Evolutionary conservation across 1,140 invertebrate genomes (phyloP).

Genomic region (Meteorus sp.): DNA sequence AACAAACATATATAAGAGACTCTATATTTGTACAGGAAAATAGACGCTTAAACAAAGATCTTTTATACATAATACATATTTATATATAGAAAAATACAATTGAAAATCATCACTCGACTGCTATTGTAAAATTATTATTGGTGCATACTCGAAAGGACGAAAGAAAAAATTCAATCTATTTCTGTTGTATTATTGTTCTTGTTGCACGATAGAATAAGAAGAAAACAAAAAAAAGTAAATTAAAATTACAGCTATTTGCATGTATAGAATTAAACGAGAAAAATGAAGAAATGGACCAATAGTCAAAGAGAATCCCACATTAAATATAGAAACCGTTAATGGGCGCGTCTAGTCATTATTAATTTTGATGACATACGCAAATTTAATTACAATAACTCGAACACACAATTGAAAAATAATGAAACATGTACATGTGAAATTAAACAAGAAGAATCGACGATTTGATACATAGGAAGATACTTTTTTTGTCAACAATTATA

Average conservation of each 20-base stretch:
- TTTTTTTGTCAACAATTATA: too few relatives aligned
- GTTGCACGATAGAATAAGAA: neutral
- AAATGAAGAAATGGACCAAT: neutral
- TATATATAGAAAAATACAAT: slow-evolving; percentile 7
- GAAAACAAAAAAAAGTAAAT: neutral
- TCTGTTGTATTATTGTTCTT: slow-evolving; percentile 1
- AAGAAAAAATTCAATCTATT: slow-evolving; percentile 5
- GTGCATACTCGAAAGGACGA: neutral
- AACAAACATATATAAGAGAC: slow-evolving; percentile 12
- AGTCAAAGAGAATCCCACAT: slow-evolving; percentile 1
- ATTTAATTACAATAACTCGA: neutral
- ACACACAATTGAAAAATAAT: neutral
- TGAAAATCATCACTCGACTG: slow-evolving; percentile 13
- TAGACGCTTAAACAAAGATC: slow-evolving; percentile 7
- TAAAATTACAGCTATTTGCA: too few relatives aligned
- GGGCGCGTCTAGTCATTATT: neutral
- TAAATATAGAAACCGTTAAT: neutral
- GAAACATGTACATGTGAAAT: neutral
- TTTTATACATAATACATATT: slow-evolving; percentile 5
- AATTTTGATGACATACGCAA: slow-evolving; percentile 2
- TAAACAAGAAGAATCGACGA: neutral
- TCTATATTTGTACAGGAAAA: slow-evolving; percentile 17
- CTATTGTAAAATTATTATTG: slow-evolving; percentile 22
- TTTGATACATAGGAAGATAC: too few relatives aligned
- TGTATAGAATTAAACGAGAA: too few relatives aligned